Conservation (phyloP, 2,888 invertebrate species). For the Epiblema foenella region DNA sequence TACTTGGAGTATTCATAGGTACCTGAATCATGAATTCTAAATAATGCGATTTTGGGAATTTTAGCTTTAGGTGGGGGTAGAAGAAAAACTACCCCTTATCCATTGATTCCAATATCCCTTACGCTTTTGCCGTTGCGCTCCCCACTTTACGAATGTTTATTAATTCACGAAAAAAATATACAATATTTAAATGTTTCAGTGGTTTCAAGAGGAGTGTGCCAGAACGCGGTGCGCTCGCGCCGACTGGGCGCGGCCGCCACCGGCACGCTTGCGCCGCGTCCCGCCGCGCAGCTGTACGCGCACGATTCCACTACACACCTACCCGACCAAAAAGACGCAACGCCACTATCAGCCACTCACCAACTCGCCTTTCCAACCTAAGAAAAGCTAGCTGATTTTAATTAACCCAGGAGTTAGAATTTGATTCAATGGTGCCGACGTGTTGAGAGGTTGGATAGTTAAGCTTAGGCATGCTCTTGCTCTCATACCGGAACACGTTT, state of each 20-base stretch:
- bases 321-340: slow-evolving; percentile 33
- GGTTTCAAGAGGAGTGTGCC: slow-evolving; percentile 55
- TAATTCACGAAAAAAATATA: no score
- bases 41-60: neutral
- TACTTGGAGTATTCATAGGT: neutral
- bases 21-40: neutral
- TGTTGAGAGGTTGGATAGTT: slow-evolving; percentile 32
- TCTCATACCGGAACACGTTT: slow-evolving; percentile 11
- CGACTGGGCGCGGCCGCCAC: slow-evolving; percentile 66
- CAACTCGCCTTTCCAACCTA: slow-evolving; percentile 17
- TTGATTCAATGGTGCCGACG: slow-evolving; percentile 43
- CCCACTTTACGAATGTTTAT: no score
- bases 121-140: no score
- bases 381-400: slow-evolving; percentile 22
- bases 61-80: no score
- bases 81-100: neutral
- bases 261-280: slow-evolving; percentile 58
- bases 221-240: slow-evolving; percentile 62
- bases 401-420: slow-evolving; percentile 43
- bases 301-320: slow-evolving; percentile 42
- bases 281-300: slow-evolving; percentile 49
- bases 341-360: slow-evolving; percentile 12
- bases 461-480: slow-evolving; percentile 21
- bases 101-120: neutral
- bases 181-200: slow-evolving; percentile 7